Evolutionary conservation across 2,888 invertebrate genomes (phyloP), one percentile per base, ranked within the genome.

Genomic region (Hyposoter dolosus): DNA sequence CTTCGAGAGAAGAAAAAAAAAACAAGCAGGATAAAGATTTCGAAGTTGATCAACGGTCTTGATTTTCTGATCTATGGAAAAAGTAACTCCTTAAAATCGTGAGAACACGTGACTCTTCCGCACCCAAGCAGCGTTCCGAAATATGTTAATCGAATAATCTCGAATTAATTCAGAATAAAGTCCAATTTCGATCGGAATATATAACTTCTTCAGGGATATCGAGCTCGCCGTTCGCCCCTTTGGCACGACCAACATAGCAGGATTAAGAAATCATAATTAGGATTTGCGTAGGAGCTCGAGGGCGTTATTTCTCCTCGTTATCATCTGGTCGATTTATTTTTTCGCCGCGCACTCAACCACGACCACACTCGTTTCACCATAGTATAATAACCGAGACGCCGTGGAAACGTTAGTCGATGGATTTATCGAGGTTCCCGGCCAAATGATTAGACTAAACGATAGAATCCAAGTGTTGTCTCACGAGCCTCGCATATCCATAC

Each of bases 401-500:
- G 56, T 35, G n/a, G 19, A 19, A 69, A 53, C 66, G 77, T 78
- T 78, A 78, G 45, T 2, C 78, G 50, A n/a, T 47, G 56, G 47
- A 79, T 79, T 71, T 71, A 79, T 71, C 71, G 71, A 71, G 47
- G 79, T 19, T 79, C 66, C 47, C n/a, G 23, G 6, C 19, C 28
- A 60, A 60, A 23, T 43, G 71, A 79, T 79, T 79, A 65, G 80
- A 40, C 80, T 12, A 72, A 65, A 65, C 72, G 80, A 80, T 80
- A 72, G 72, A 72, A 40, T 76, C 40, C 28, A 19, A 60, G 53
- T 71, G 60, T 71, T 40, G 79, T 50, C 47, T 40, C 68, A 3
- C 23, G 66, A 66, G 77, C 32, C 47, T 32, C 50, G n/a, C 32
- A 32, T 28, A 35, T 35, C 35, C 23, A 45, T 32, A 19, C 56